These are phyloP conservation scores for Carcharodon carcharias DNA, from an alignment of 2,797 vertebrate genomes.

Conservation along the genomic window DNA sequence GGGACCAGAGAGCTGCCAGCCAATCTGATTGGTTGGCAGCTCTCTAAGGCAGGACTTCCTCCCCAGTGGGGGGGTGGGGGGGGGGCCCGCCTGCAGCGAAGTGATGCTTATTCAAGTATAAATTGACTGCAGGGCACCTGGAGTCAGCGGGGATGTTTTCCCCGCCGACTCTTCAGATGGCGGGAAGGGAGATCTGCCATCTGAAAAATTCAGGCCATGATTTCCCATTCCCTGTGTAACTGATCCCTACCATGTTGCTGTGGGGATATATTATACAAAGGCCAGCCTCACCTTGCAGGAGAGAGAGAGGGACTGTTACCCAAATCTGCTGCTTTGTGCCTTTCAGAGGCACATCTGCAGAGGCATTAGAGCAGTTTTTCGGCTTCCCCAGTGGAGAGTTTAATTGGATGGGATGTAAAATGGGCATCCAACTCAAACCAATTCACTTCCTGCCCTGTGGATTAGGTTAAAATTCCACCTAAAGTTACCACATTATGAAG, in stretches of 20 bases:
- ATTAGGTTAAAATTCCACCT: neutral
- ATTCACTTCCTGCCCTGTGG: neutral
- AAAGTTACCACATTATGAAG: neutral
- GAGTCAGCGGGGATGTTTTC: no score
- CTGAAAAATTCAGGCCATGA: neutral
- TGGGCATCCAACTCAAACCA: neutral
- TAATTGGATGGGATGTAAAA: neutral
- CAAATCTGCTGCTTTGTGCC: neutral
- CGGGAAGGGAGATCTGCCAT: no score
- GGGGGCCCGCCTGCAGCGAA: no score
- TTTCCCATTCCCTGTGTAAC: neutral
- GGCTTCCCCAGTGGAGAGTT: neutral
- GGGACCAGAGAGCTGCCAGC: no score
- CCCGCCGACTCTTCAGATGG: no score
- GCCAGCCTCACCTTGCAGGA: neutral
- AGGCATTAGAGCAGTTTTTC: neutral
- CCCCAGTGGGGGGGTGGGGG: no score
- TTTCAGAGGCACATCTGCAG: neutral
- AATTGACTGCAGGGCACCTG: no score
- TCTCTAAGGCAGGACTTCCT: no score
- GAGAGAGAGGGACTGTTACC: neutral
- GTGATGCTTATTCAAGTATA: no score
- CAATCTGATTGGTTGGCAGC: no score
- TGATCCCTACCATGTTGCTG: neutral
- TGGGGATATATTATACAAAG: neutral